phyloP scores from a whole-genome alignment of 2,888 invertebrate genomes.

The Epinotia demarniana region DNA sequence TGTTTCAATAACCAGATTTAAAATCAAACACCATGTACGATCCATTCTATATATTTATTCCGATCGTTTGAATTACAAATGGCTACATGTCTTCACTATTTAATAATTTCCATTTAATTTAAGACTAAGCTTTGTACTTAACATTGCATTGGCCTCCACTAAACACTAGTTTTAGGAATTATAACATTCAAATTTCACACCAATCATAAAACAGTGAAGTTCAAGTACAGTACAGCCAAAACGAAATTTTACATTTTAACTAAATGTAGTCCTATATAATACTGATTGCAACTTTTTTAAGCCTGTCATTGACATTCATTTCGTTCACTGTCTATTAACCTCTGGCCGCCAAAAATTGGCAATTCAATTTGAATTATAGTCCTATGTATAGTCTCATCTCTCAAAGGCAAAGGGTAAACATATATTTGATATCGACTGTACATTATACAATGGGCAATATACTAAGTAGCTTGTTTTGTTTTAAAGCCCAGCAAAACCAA shows the following conservation, averaged over 20 bases:
- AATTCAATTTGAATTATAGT: too few relatives aligned
- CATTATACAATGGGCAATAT: too few relatives aligned
- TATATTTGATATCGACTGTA: too few relatives aligned
- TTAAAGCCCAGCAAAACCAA: too few relatives aligned
- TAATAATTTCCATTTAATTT: conserved; percentile 53
- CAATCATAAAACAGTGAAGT: conserved; percentile 45
- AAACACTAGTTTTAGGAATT: conserved; percentile 20
- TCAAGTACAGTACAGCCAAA: conserved; percentile 34
- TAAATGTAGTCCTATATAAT: conserved; percentile 10
- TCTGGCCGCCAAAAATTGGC: too few relatives aligned
- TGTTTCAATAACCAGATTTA: conserved; percentile 14
- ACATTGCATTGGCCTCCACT: conserved; percentile 70
- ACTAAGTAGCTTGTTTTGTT: too few relatives aligned
- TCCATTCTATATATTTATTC: conserved; percentile 79
- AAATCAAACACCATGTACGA: conserved; percentile 58
- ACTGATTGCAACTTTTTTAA: conserved; percentile 11
- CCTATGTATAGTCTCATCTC: too few relatives aligned
- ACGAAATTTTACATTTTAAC: conserved; percentile 10
- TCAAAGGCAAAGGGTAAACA: too few relatives aligned
- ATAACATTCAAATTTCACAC: conserved; percentile 21
- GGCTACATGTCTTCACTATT: conserved; percentile 62
- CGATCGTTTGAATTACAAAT: conserved; percentile 68
- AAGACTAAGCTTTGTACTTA: conserved; percentile 78
- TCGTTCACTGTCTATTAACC: background rate
- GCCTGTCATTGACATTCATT: background rate